A percentile compares a stretch with the other conserved stretches of the same genome.
phyloP scores from a whole-genome alignment of 2,113 vertebrate species.

The Pelobates fuscus region DNA sequence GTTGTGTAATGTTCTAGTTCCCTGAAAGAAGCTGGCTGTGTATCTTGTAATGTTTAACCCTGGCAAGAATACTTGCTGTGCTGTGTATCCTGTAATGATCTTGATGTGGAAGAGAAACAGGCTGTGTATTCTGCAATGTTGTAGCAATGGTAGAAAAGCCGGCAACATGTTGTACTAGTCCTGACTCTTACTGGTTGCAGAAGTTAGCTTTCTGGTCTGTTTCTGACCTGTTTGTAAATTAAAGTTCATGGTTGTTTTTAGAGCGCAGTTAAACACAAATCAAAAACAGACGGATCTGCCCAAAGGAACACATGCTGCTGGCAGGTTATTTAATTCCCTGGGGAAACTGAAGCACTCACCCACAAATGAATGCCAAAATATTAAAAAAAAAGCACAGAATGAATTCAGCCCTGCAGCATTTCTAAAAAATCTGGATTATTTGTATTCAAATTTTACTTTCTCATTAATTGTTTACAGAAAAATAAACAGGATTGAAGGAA shows the following conservation, averaged over 20 bases:
- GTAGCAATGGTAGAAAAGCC: too few relatives aligned
- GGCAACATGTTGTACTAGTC: too few relatives aligned
- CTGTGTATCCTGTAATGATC: too few relatives aligned
- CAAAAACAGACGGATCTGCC: conserved; percentile 30
- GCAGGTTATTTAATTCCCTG: conserved; percentile 36
- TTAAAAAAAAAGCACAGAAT: background rate
- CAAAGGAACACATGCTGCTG: conserved; percentile 23
- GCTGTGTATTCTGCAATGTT: too few relatives aligned
- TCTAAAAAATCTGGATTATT: background rate
- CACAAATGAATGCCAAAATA: conserved; percentile 27
- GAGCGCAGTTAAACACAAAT: conserved; percentile 20
- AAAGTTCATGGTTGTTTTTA: background rate
- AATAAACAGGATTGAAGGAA: background rate
- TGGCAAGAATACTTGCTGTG: too few relatives aligned
- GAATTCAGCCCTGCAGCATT: background rate
- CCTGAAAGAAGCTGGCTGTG: too few relatives aligned
- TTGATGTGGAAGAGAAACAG: too few relatives aligned
- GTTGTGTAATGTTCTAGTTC: too few relatives aligned
- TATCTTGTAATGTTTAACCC: too few relatives aligned
- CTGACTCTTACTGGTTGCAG: too few relatives aligned
- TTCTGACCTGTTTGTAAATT: background rate
- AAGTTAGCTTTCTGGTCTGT: background rate
- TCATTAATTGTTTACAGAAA: background rate
- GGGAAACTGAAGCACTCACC: conserved; percentile 27
- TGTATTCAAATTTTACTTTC: too few relatives aligned